Percentiles rank a stretch among this genome's conserved stretches.
phyloP scores from a whole-genome alignment of 1,140 invertebrate species.

The Zaprionus lachaisei region DNA sequence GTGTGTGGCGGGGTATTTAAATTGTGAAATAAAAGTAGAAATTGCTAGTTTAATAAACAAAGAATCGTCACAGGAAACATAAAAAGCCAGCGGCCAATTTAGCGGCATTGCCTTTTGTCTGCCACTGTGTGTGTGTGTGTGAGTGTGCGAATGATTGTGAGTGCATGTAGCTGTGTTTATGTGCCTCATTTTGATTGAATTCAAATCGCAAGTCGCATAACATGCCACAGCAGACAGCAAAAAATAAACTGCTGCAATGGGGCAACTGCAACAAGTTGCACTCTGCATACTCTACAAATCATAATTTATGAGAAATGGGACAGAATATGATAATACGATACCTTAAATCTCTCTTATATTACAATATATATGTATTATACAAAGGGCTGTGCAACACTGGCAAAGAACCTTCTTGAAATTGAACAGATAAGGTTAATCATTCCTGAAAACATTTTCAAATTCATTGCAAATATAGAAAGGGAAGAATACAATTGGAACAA shows the following conservation, averaged over 20 bases:
- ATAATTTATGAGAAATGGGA: background rate
- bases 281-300: conserved; percentile 11
- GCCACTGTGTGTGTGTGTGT: conserved; percentile 16
- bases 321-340: background rate
- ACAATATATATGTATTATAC: too few relatives aligned
- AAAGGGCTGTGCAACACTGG: too few relatives aligned
- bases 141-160: conserved; percentile 8
- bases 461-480: too few relatives aligned
- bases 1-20: conserved; percentile 56
- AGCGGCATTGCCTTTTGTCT: conserved; percentile 62
- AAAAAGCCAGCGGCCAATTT: conserved; percentile 78
- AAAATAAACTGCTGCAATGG: conserved; percentile 20
- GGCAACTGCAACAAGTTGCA: background rate
- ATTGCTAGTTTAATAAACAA: conserved; percentile 67
- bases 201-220: conserved; percentile 76
- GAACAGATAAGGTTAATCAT: too few relatives aligned
- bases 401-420: too few relatives aligned
- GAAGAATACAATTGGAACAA: too few relatives aligned
- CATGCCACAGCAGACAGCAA: conserved; percentile 47
- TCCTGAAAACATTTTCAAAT: too few relatives aligned
- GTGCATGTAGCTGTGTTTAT: conserved; percentile 14
- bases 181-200: conserved; percentile 81
- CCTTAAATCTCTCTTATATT: too few relatives aligned
- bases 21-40: conserved; percentile 82
- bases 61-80: conserved; percentile 76